Conservation (phyloP, 2,888 invertebrate genomes). For the Callimorpha dominula region DNA sequence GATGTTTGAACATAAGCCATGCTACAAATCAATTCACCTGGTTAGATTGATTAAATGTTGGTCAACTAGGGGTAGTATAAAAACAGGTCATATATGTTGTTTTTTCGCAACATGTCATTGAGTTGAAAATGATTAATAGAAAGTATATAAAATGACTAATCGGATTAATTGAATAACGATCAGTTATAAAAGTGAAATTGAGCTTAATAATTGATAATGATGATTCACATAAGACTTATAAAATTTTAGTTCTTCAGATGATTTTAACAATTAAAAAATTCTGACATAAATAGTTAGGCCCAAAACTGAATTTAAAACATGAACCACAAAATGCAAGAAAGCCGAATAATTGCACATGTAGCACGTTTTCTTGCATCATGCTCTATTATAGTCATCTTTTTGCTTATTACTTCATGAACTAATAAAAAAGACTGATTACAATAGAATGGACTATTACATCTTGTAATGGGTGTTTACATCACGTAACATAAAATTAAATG, state of each 20-base stretch:
- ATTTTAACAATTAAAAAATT: neutral
- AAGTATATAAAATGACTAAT: too few relatives aligned
- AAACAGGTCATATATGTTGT: neutral
- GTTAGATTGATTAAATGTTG: neutral
- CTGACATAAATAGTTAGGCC: neutral
- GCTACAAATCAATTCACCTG: neutral
- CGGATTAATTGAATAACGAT: too few relatives aligned
- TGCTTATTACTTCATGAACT: slow-evolving; percentile 6
- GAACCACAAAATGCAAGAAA: neutral
- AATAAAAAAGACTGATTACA: slow-evolving; percentile 9
- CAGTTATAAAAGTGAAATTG: too few relatives aligned
- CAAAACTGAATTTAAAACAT: neutral
- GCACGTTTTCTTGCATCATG: neutral
- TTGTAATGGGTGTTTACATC: slow-evolving; percentile 12
- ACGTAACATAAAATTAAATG: slow-evolving; percentile 1
- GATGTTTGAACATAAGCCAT: too few relatives aligned
- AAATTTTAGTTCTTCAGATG: neutral
- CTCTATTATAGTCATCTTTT: neutral
- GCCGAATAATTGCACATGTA: neutral
- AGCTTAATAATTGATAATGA: too few relatives aligned
- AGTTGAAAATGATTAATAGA: too few relatives aligned
- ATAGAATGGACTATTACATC: slow-evolving; percentile 9
- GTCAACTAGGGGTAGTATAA: neutral
- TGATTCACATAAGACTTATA: too few relatives aligned
- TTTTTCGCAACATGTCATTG: too few relatives aligned